phyloP scores from a whole-genome alignment of 2,888 invertebrate genomes.

The Leptothorax acervorum region DNA sequence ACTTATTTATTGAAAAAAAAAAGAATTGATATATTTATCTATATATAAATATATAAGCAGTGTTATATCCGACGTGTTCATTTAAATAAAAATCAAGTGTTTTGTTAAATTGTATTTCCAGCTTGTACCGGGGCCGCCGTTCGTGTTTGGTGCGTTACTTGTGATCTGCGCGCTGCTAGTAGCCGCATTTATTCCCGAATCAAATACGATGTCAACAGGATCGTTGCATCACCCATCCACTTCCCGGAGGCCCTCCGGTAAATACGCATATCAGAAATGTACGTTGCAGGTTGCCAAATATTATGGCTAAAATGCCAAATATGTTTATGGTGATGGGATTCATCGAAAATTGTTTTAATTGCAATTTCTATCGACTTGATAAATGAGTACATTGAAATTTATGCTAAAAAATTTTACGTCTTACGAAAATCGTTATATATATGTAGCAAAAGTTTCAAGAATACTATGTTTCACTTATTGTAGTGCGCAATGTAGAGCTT shows the following conservation, averaged over 20 bases:
- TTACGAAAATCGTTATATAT: neutral
- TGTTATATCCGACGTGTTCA: neutral
- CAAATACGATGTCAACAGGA: slow-evolving; percentile 85
- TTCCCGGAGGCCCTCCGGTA: slow-evolving; percentile 88
- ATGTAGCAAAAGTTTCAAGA: neutral
- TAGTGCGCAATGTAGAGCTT: neutral
- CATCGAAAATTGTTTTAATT: slow-evolving; percentile 30
- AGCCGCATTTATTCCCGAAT: slow-evolving; percentile 94
- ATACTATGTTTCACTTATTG: neutral
- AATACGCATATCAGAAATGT: slow-evolving; percentile 86
- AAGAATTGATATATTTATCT: neutral
- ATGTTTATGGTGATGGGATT: slow-evolving; percentile 83
- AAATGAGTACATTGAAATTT: neutral
- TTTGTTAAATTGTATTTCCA: slow-evolving; percentile 83
- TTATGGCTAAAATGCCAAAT: slow-evolving; percentile 73
- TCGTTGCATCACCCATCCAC: slow-evolving; percentile 87
- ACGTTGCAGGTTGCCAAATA: slow-evolving; percentile 85
- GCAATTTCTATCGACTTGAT: slow-evolving; percentile 6
- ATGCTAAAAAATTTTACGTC: neutral
- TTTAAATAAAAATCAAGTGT: slow-evolving; percentile 20
- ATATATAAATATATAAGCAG: neutral
- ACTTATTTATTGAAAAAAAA: neutral
- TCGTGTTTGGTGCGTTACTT: slow-evolving; percentile 98
- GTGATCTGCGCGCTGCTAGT: slow-evolving; percentile 98
- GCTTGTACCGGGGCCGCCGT: slow-evolving; percentile 98